Conservation (phyloP, 2,888 invertebrate species). For the Apamea monoglypha region DNA sequence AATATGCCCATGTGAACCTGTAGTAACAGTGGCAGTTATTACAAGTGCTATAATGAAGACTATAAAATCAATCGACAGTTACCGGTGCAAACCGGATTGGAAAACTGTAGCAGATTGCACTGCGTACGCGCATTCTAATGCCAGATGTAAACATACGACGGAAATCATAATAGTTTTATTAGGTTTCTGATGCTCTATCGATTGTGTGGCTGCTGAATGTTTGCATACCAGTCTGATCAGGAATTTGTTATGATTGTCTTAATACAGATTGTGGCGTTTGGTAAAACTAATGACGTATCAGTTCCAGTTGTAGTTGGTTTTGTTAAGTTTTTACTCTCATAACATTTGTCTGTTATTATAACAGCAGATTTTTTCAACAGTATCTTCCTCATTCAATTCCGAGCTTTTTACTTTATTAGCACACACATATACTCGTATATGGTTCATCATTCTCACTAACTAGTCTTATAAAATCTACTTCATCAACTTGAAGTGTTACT, state of each 20-base stretch:
- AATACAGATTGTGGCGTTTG: neutral
- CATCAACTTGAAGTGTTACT: neutral
- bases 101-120: conserved; percentile 57
- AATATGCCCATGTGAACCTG: neutral
- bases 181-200: conserved; percentile 12
- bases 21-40: conserved; percentile 31
- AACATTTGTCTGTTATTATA: neutral
- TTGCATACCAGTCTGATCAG: conserved; percentile 29
- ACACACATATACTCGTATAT: too few relatives aligned
- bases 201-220: conserved; percentile 36
- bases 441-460: neutral
- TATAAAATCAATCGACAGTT: conserved; percentile 47
- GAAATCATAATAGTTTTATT: conserved; percentile 52
- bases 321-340: neutral
- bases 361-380: neutral
- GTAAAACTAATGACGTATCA: neutral
- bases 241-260: conserved; percentile 24
- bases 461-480: neutral
- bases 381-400: neutral
- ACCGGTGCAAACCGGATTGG: conserved; percentile 47
- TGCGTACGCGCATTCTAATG: conserved; percentile 43
- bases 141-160: conserved; percentile 51
- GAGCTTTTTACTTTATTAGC: neutral
- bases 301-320: neutral
- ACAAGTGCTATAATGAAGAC: conserved; percentile 53